Evolutionary conservation across 2,797 vertebrate species (phyloP).

Genomic region (Odontamblyopus lacepedii): DNA sequence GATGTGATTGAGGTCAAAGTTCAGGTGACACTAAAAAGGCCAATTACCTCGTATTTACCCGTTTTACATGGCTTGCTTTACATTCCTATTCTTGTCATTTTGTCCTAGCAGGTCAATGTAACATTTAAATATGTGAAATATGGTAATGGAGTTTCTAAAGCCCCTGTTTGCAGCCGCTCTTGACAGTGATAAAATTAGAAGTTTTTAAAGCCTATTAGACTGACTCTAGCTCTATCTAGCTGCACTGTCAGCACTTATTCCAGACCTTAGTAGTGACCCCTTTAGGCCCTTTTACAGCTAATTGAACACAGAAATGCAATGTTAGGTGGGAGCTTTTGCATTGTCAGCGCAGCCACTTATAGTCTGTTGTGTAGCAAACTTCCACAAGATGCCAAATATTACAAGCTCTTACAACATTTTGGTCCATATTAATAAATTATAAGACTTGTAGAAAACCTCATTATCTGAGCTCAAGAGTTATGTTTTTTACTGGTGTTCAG

Average conservation of each 20-base stretch:
- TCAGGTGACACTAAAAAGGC: slow-evolving; percentile 17
- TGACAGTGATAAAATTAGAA: slow-evolving; percentile 14
- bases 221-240: slow-evolving; percentile 7
- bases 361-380: slow-evolving; percentile 10
- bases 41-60: neutral
- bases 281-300: slow-evolving; percentile 30
- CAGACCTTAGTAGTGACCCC: slow-evolving; percentile 25
- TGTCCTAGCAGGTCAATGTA: too few species aligned
- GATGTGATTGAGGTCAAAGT: slow-evolving; percentile 10
- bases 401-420: neutral
- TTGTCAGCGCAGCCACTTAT: slow-evolving; percentile 18
- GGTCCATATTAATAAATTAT: neutral
- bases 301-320: slow-evolving; percentile 25
- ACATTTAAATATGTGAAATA: neutral
- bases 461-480: neutral
- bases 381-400: neutral
- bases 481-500: neutral
- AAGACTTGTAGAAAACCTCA: neutral
- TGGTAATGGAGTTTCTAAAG: neutral
- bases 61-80: neutral
- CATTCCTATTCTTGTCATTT: neutral
- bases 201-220: slow-evolving; percentile 17
- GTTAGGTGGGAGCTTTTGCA: slow-evolving; percentile 24
- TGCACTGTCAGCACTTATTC: slow-evolving; percentile 25
- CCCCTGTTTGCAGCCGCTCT: neutral